Percentiles rank a stretch among this genome's conserved stretches.
These are phyloP conservation scores for Chrysotoxum bicinctum DNA, from an alignment of 2,888 invertebrate genomes.

Conservation along the genomic window DNA sequence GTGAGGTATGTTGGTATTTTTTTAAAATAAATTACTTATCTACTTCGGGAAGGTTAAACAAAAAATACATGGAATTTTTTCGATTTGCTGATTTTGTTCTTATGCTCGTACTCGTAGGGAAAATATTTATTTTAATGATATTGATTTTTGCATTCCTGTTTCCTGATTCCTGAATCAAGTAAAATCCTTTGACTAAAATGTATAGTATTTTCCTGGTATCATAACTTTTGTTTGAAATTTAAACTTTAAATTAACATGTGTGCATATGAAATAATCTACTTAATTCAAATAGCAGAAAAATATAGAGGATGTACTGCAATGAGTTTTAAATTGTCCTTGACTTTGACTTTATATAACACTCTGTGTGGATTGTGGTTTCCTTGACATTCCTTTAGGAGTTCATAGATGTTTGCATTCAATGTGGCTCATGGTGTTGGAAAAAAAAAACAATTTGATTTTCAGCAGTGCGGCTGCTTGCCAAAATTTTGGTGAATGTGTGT, in stretches of 20 bases:
- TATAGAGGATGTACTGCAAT: neutral
- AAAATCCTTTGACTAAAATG: neutral
- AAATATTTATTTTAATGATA: neutral
- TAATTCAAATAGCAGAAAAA: neutral
- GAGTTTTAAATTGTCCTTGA: constrained; percentile 42
- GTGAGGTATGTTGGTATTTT: constrained; percentile 35
- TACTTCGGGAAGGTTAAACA: neutral
- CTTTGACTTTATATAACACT: constrained; percentile 45
- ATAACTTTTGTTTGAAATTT: neutral
- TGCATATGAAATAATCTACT: neutral
- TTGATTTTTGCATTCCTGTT: constrained; percentile 7
- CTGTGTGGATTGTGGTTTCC: constrained; percentile 14
- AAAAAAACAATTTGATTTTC: neutral
- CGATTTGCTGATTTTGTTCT: neutral
- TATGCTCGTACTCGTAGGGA: neutral
- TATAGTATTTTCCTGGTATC: neutral
- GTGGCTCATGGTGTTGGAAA: neutral
- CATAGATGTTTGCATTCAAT: neutral
- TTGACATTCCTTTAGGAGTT: constrained; percentile 28
- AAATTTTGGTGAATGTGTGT: neutral
- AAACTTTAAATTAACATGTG: neutral
- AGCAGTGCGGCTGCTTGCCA: constrained; percentile 14
- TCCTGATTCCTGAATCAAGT: neutral
- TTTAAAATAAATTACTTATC: neutral
- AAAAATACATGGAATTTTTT: neutral